Evolutionary conservation across 2,113 vertebrate species (phyloP), one percentile per base, ranked within the genome.

Genomic region (Rhinoderma darwinii): DNA sequence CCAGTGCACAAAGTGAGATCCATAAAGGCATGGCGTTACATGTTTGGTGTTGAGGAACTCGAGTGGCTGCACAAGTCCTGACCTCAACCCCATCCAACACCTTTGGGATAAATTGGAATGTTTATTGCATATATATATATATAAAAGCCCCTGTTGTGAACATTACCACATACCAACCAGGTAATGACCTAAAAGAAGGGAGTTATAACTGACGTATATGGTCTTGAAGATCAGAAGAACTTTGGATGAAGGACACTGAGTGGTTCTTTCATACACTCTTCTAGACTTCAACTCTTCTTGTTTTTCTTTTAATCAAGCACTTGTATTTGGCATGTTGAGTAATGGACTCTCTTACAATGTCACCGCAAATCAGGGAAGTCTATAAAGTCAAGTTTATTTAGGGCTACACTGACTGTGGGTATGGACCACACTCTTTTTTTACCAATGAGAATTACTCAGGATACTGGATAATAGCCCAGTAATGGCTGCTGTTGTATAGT

Each of bases 391-490:
- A 75, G 73, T 75, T 75, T 75, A 75, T 30, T 75, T 75, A 75
- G 73, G 41, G 73, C 41, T 51, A 37, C 44, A 54, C 27, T 78
- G 7, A 18, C 20, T 54, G 47, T 18, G 27, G 75, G 75, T 78
- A 78, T 22, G 30, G 47, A 35, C 27, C n/a, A 77, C n/a, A 32
- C 75, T 51, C 47, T 50, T 72, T 30, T 5, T 1, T n/a, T 47
- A 75, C 20, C 73, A 47, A 75, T 47, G 73, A 75, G 73, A 75
- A 75, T 75, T 39, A 22, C 68, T 39, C 73, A 75, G 73, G 39
- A 75, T 78, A 54, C 75, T 30, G 75, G 75, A 35, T 78, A 78
- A 78, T 78, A 51, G 75, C 27, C 27, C 47, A 51, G 75, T 35
- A 78, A 78, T 51, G 30, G 47, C 27, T 51, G 25, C 43, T 63